Evolutionary conservation across 2,113 vertebrate species (phyloP), one percentile per base, ranked within the genome.

Genomic region (Crotalus helleri): DNA sequence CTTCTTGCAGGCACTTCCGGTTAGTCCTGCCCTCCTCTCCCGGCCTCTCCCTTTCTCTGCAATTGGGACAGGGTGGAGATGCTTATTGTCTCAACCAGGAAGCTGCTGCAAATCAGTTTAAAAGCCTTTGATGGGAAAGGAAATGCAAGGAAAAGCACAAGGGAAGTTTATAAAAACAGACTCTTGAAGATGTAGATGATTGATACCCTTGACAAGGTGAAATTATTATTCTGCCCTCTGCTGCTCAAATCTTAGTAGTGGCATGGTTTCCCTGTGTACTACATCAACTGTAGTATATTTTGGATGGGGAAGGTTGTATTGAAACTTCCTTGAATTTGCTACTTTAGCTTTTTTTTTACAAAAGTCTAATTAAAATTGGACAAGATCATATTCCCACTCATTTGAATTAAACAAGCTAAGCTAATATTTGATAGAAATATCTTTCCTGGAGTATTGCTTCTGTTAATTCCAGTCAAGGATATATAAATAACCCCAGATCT

Each of bases 31-130:
- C 58, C 39, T 86, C 58, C 53, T 81, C 59, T 5, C 74, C 94
- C 8, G 4, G 39, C 26, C 7, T 12, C 51, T 93, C 53, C 86
- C 91, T 92, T 91, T 61, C 12, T 0, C 33, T 64, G 24, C 49
- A 29, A 64, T 58, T 51, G 87, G 57, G 54, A 89, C 17, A 57
- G 61, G 87, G 51, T 74, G 94, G 81, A 89, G 90, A 46, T 85
- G 88, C 92, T 93, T 92, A 0, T n/a, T n/a, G 49, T 55, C 85
- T 0, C 46, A 24, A 49, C 69, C 58, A 57, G 94, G 94, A 94
- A 95, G 86, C 39, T 92, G 93, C 33, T 92, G 87, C 94, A 95
- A 93, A 93, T 92, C 94, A 94, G 69, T 88, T 92, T 94, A 95
- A 86, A 54, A 54, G 59, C 7, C 51, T 51, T 87, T 92, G 91